Percentiles rank a stretch among this genome's conserved stretches.
Evolutionary conservation across 1,140 invertebrate genomes (phyloP).

Genomic region (Zelostemma sp.): DNA sequence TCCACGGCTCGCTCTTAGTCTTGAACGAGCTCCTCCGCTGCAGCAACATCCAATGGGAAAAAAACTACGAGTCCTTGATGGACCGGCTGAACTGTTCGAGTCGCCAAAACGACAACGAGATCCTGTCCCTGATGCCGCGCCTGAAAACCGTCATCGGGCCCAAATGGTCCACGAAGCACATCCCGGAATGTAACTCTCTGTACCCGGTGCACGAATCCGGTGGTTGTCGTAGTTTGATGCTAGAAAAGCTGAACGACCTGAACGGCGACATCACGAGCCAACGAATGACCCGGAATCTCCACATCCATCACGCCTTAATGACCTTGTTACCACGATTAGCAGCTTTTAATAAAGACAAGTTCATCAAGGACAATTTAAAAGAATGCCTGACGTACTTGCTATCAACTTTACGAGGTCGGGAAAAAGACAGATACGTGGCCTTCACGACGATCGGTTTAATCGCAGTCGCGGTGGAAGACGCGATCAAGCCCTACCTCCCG

Average conservation of each 20-base stretch:
- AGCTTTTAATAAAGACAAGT: conserved; percentile 89
- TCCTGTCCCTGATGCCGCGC: conserved; percentile 73
- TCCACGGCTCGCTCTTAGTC: conserved; percentile 94
- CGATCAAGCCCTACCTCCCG: conserved; percentile 84
- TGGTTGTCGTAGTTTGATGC: conserved; percentile 86
- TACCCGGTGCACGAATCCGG: conserved; percentile 84
- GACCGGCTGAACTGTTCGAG: conserved; percentile 68
- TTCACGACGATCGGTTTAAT: conserved; percentile 93
- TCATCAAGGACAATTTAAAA: conserved; percentile 82
- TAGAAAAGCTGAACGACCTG: conserved; percentile 87
- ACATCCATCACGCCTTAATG: conserved; percentile 91
- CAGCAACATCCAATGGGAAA: conserved; percentile 91
- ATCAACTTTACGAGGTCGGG: conserved; percentile 79
- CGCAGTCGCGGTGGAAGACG: conserved; percentile 88
- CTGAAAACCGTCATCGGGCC: conserved; percentile 73
- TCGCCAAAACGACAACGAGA: conserved; percentile 71
- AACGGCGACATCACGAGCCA: conserved; percentile 86
- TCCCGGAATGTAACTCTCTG: conserved; percentile 54
- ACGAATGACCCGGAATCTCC: conserved; percentile 78
- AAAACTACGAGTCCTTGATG: conserved; percentile 80
- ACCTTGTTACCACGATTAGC: conserved; percentile 94
- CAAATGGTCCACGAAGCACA: conserved; percentile 62
- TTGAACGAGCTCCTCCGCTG: conserved; percentile 95
- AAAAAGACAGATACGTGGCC: conserved; percentile 86
- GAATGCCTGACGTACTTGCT: conserved; percentile 86